Base-by-base conservation (phyloP, 2,113 vertebrate genomes). In the Bombycilla garrulus region DNA sequence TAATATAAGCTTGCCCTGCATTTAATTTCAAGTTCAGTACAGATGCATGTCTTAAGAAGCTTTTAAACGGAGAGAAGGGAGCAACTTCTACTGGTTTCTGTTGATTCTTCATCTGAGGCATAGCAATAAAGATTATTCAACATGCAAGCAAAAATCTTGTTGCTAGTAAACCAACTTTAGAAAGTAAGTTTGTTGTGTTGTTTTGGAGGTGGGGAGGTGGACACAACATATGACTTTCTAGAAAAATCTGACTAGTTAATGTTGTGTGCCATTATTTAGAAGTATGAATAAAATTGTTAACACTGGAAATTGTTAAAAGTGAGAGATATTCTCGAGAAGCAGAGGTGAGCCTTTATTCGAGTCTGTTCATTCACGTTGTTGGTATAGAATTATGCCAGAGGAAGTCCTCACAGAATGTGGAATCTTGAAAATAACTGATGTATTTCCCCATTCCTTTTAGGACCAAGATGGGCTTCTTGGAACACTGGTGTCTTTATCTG, bases 401-500 rank as follows among this genome's bases (percentile, higher is more conserved):
- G 72, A 94, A 76, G 35, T 78, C 18, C n/a, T 71, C 11, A 31
- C 5, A 21, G 10, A n/a, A 16, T 50, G 8, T 61, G 26, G 21
- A 80, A 60, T 94, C 84, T 57, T 67, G 60, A 58, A 76, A 91
- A 53, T 40, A 56, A 38, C 33, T 18, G 1, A 23, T 70, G 44
- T 74, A 35, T 90, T 64, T 91, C n/a, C 4, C 4, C 4, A 25
- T 81, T 95, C 71, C 20, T 78, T 18, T 89, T 96, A 99, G 99
- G 99, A 97, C 99, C 99, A 90, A 98, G 99, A 96, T 99, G 99
- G 99, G 99, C 99, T 28, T 99, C 99, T 84, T 99, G 99, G 99
- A 99, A 99, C 96, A 99, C 99, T 6, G 99, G 99, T 53, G 99
- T 99, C 81, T 99, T 99, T 98, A 99, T 99, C 98, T 99, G 99